phyloP scores from a whole-genome alignment of 1,140 invertebrate genomes.

The Myzus persicae region DNA sequence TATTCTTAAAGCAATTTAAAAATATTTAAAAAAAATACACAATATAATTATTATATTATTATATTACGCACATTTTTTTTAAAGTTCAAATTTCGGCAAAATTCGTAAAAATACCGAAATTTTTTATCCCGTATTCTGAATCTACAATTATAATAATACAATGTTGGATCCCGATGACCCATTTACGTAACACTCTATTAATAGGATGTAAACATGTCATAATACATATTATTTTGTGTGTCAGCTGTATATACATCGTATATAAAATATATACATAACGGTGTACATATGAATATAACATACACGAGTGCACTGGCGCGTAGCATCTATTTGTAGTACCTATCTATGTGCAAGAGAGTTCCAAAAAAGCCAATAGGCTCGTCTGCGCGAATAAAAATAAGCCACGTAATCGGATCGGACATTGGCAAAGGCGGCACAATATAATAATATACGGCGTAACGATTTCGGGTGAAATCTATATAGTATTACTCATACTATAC shows the following conservation, averaged over 20 bases:
- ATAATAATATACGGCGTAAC: not conserved
- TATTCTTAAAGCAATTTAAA: not conserved
- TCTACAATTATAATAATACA: not conserved
- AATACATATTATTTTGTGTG: not conserved
- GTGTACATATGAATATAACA: too few species aligned
- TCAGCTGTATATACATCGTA: not conserved
- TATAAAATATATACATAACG: not conserved
- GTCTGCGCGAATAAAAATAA: not conserved
- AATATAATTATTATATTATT: too few species aligned
- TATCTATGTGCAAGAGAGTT: not conserved
- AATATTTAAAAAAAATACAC: too few species aligned
- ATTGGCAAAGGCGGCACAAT: not conserved
- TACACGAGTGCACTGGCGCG: not conserved
- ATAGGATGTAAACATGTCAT: conserved; percentile 21
- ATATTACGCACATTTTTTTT: too few species aligned
- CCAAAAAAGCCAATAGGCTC: conserved; percentile 18
- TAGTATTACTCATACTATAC: too few species aligned
- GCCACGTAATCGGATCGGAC: not conserved
- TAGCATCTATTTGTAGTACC: not conserved
- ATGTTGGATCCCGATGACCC: not conserved
- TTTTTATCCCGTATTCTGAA: too few species aligned
- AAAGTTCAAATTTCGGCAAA: not conserved
- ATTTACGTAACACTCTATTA: conserved; percentile 20
- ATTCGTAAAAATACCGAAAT: not conserved
- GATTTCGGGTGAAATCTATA: too few species aligned